Percentiles rank a stretch among this genome's conserved stretches.
Evolutionary conservation across 1,140 invertebrate genomes (phyloP).

Genomic region (Polyergus mexicanus): DNA sequence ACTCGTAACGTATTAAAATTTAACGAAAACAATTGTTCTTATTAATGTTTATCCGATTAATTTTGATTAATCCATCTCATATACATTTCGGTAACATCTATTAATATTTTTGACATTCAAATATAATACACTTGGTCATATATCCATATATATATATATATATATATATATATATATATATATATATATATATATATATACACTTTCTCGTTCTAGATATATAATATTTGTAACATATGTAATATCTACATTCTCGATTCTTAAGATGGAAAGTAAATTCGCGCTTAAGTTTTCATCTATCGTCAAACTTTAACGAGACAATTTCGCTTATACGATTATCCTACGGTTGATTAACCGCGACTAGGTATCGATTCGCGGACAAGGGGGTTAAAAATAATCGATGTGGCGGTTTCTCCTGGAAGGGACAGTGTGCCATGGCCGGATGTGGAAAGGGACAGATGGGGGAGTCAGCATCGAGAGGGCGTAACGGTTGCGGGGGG

Average conservation of each 20-base stretch:
- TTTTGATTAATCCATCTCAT: not conserved
- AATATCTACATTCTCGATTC: not conserved
- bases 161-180: too few relatives aligned
- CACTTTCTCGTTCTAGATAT: not conserved
- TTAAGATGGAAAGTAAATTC: slow-evolving; percentile 27
- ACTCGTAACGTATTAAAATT: slow-evolving; percentile 8
- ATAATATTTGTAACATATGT: not conserved
- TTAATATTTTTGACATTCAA: slow-evolving; percentile 21
- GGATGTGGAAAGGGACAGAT: slow-evolving; percentile 67
- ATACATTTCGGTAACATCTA: not conserved
- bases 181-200: too few relatives aligned
- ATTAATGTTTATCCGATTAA: not conserved
- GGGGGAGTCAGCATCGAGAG: slow-evolving; percentile 31
- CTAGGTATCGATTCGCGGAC: slow-evolving; percentile 26
- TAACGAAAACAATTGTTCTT: not conserved
- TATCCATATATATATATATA: not conserved
- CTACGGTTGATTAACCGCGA: slow-evolving; percentile 44
- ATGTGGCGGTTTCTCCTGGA: slow-evolving; percentile 63
- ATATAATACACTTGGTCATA: not conserved
- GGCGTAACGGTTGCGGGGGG: slow-evolving; percentile 40
- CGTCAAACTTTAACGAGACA: slow-evolving; percentile 22
- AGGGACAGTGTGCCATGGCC: slow-evolving; percentile 61
- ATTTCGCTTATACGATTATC: slow-evolving; percentile 40
- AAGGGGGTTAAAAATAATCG: slow-evolving; percentile 60
- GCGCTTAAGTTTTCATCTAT: slow-evolving; percentile 1